Percentiles rank a stretch among this genome's conserved stretches.
phyloP scores from a whole-genome alignment of 2,113 vertebrate species.

The Vicugna pacos region DNA sequence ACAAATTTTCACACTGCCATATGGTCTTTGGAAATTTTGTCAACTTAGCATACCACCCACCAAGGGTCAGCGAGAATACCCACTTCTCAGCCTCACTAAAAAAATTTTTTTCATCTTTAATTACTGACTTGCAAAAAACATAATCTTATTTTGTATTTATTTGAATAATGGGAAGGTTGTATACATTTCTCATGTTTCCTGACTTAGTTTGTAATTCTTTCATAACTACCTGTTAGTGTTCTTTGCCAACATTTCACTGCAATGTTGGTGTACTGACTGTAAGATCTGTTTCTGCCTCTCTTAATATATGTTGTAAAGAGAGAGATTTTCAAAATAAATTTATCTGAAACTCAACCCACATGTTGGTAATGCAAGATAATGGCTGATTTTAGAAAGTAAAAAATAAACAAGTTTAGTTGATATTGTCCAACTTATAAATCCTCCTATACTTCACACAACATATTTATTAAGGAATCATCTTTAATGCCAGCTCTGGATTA shows the following conservation, averaged over 20 bases:
- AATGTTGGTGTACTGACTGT: not conserved
- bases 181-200: not conserved
- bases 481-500: not conserved
- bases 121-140: not conserved
- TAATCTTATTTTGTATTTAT: not conserved
- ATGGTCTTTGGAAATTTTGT: not conserved
- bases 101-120: not conserved
- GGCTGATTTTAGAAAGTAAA: not conserved
- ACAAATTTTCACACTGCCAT: not conserved
- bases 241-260: not conserved
- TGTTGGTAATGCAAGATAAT: not conserved
- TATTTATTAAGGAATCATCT: not conserved
- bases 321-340: not conserved
- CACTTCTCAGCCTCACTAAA: not conserved
- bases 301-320: not conserved
- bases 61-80: not conserved
- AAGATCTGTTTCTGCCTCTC: not conserved
- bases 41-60: not conserved
- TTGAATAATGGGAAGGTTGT: not conserved
- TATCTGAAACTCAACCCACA: not conserved
- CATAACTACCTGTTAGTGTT: not conserved
- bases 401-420: not conserved
- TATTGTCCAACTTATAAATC: not conserved
- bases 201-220: not conserved
- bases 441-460: not conserved